These are phyloP conservation scores for Merodon equestris DNA, from an alignment of 2,888 invertebrate species.

Conservation along the genomic window DNA sequence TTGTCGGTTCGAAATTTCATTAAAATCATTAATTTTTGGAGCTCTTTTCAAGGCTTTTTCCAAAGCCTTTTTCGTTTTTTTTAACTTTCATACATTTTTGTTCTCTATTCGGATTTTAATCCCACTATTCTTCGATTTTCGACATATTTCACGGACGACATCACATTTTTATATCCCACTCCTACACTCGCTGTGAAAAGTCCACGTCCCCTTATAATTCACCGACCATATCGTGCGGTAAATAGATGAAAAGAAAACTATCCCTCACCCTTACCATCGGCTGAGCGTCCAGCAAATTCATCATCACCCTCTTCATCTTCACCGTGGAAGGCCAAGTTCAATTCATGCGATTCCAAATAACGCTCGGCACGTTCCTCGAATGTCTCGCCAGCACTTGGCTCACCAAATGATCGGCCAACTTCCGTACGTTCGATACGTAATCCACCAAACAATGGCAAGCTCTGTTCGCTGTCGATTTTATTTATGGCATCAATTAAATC, in stretches of 20 bases:
- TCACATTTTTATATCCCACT: no score
- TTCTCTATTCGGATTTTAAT: no score
- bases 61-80: no score
- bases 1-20: no score
- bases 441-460: slow-evolving; percentile 79
- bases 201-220: no score
- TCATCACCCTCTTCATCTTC: slow-evolving; percentile 75
- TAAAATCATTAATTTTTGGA: no score
- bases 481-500: slow-evolving; percentile 79
- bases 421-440: slow-evolving; percentile 78
- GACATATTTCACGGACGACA: no score
- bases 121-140: no score
- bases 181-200: no score
- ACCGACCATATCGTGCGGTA: background rate
- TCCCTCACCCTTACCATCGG: slow-evolving; percentile 74
- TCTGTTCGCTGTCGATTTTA: slow-evolving; percentile 78
- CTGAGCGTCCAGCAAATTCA: slow-evolving; percentile 76
- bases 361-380: slow-evolving; percentile 79
- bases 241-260: background rate
- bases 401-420: slow-evolving; percentile 75
- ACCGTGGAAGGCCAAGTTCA: slow-evolving; percentile 79
- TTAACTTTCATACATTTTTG: no score
- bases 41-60: no score
- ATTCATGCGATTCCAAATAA: slow-evolving; percentile 79
- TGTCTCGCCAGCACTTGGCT: slow-evolving; percentile 75